Evolutionary conservation across 2,113 vertebrate species (phyloP).

Genomic region (Rhinogobius similis): DNA sequence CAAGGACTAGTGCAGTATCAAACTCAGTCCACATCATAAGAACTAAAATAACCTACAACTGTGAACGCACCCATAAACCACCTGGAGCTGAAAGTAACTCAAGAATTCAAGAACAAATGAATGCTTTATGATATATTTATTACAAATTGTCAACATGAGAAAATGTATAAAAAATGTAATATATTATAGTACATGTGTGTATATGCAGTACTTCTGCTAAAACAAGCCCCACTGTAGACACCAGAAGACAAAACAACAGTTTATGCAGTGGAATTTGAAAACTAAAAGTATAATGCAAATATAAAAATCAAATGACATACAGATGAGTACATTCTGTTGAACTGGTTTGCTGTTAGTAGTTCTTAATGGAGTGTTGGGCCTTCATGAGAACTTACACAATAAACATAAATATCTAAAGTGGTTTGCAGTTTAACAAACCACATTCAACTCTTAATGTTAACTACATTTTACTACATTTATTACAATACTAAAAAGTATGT

Average conservation of each 20-base stretch:
- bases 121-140: background rate
- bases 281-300: background rate
- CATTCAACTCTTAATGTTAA: too few species aligned
- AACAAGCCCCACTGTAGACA: background rate
- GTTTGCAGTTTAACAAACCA: too few species aligned
- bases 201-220: background rate
- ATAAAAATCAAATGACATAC: background rate
- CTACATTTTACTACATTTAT: background rate
- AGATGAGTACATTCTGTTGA: background rate
- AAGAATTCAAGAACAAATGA: background rate
- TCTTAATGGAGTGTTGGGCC: background rate
- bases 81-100: too few species aligned
- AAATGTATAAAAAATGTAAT: conserved; percentile 24
- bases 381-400: background rate
- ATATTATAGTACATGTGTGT: background rate
- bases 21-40: too few species aligned
- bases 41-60: too few species aligned
- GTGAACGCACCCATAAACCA: too few species aligned
- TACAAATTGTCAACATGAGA: conserved; percentile 14
- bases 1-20: too few species aligned
- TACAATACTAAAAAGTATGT: background rate
- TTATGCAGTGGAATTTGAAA: background rate
- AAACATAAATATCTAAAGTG: background rate
- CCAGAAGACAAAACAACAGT: background rate
- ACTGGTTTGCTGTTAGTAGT: background rate